Conservation (phyloP, 2,888 invertebrate species). For the Xanthia icteritia region DNA sequence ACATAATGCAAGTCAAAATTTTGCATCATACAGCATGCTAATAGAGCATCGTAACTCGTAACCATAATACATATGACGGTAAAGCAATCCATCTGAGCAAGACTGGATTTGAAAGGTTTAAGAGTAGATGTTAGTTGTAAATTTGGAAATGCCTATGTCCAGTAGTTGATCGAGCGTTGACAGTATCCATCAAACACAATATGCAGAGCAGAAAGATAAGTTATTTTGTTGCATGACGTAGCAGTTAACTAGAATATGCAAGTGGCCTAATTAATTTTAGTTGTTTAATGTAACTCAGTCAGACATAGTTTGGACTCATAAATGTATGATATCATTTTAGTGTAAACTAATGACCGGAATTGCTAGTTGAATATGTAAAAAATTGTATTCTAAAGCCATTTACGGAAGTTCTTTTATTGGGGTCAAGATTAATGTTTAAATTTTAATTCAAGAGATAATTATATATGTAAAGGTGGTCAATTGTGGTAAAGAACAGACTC, state of each 20-base stretch:
- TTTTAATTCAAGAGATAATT: neutral
- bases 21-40: constrained; percentile 18
- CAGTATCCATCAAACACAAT: neutral
- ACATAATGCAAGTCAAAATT: constrained; percentile 7
- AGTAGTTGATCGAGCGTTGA: constrained; percentile 4
- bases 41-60: constrained; percentile 11
- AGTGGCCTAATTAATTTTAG: constrained; percentile 53
- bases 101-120: constrained; percentile 22
- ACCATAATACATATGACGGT: neutral
- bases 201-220: neutral
- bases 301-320: constrained; percentile 26
- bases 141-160: neutral
- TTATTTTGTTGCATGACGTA: neutral
- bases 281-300: constrained; percentile 41
- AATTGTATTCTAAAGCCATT: constrained; percentile 26
- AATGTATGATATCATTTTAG: constrained; percentile 52
- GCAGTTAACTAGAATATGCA: constrained; percentile 30
- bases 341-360: constrained; percentile 50
- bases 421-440: constrained; percentile 39
- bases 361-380: constrained; percentile 27
- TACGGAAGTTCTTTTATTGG: constrained; percentile 31
- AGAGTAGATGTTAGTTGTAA: constrained; percentile 20
- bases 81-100: constrained; percentile 17
- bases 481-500: neutral
- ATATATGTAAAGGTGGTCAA: no score